These are phyloP conservation scores for Caenorhabditis sp. DNA, from an alignment of 2,888 invertebrate genomes.

Conservation along the genomic window DNA sequence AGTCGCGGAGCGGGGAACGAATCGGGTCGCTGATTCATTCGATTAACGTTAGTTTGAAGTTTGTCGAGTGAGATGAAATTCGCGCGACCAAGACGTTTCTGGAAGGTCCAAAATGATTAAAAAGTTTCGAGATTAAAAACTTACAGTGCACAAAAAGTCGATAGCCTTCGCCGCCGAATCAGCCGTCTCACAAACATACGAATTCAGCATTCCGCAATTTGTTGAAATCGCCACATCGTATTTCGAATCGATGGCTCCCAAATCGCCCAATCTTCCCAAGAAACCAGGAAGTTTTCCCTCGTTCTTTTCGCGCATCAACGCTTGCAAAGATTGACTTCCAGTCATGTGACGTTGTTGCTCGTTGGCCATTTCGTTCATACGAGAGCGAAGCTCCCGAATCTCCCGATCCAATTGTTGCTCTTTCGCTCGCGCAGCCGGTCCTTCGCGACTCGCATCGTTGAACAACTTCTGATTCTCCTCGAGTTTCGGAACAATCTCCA, in stretches of 20 bases:
- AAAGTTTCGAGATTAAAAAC: not conserved
- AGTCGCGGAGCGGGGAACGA: slow-evolving; percentile 77
- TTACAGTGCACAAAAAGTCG: not conserved
- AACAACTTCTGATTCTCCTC: not conserved
- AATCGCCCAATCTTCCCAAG: slow-evolving; percentile 78
- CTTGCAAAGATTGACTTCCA: not conserved
- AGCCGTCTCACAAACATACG: slow-evolving; percentile 2
- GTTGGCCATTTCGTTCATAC: not conserved
- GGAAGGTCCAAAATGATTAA: no score
- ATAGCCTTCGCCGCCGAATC: slow-evolving; percentile 3
- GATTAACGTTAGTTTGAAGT: not conserved
- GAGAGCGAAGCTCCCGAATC: not conserved
- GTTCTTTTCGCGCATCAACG: slow-evolving; percentile 7
- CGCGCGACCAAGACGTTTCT: not conserved
- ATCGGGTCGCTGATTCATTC: not conserved
- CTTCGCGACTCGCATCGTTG: not conserved
- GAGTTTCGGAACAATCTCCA: not conserved
- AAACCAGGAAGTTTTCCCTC: slow-evolving; percentile 14
- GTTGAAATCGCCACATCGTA: slow-evolving; percentile 96
- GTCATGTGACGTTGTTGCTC: not conserved
- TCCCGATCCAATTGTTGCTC: not conserved
- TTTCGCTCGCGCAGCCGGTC: not conserved
- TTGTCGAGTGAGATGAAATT: not conserved
- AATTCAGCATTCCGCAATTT: slow-evolving; percentile 77
- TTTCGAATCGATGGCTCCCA: slow-evolving; percentile 89